Percentiles rank a stretch among this genome's conserved stretches.
phyloP scores from a whole-genome alignment of 1,140 invertebrate genomes.

The Drosophila dunni region DNA sequence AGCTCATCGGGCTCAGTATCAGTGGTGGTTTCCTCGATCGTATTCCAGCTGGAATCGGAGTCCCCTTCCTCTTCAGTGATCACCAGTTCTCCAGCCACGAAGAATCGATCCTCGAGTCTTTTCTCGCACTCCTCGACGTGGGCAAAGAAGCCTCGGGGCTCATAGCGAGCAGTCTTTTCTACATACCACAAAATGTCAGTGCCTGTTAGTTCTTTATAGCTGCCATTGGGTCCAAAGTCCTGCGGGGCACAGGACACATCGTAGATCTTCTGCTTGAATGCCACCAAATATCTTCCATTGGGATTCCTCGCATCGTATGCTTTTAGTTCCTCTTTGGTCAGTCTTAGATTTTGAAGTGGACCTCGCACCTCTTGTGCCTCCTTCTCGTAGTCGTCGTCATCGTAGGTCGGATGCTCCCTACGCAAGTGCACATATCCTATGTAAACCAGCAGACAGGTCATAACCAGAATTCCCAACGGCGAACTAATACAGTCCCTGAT shows the following conservation, averaged over 20 bases:
- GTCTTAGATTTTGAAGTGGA: constrained; percentile 14
- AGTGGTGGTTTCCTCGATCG: not conserved
- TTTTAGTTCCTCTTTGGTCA: constrained; percentile 24
- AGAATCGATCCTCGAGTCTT: constrained; percentile 50
- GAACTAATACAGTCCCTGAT: constrained; percentile 44
- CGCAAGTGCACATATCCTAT: constrained; percentile 20
- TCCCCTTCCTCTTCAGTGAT: not conserved
- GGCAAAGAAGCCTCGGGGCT: not conserved
- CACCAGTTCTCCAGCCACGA: constrained; percentile 30
- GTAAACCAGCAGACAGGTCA: constrained; percentile 38
- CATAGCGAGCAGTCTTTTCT: not conserved
- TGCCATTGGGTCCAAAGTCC: constrained; percentile 53
- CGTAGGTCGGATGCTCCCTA: constrained; percentile 40
- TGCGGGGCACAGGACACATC: constrained; percentile 50
- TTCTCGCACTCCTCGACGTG: constrained; percentile 27
- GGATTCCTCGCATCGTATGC: constrained; percentile 18
- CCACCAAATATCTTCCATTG: constrained; percentile 40
- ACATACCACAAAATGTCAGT: constrained; percentile 38
- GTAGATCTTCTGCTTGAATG: constrained; percentile 34
- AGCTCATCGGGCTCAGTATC: not conserved
- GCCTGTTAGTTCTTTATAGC: constrained; percentile 17
- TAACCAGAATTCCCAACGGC: constrained; percentile 21
- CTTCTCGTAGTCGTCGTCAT: constrained; percentile 53
- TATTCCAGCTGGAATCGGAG: constrained; percentile 1
- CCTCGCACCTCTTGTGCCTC: constrained; percentile 6